Conservation (phyloP, 2,888 invertebrate genomes). For the Ptychoptera albimana region DNA sequence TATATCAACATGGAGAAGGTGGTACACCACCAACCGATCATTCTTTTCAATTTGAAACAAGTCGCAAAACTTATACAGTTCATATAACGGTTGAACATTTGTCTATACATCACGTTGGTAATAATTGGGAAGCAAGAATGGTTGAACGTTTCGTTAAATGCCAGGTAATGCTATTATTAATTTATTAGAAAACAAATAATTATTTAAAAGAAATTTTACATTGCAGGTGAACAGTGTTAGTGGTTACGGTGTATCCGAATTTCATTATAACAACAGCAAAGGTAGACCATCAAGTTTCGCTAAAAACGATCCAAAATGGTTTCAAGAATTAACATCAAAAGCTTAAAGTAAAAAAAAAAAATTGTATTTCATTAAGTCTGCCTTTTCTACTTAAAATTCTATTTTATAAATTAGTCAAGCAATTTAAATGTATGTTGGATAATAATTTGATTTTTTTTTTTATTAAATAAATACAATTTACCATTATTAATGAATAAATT, state of each 20-base stretch:
- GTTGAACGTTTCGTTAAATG: constrained; percentile 41
- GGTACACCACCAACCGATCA: constrained; percentile 46
- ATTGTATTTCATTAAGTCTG: too few species aligned
- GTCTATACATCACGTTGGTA: constrained; percentile 46
- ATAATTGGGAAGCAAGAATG: constrained; percentile 50
- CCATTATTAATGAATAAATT: too few species aligned
- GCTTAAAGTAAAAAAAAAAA: not conserved
- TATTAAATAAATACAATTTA: too few species aligned
- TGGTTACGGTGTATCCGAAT: constrained; percentile 57
- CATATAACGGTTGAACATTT: constrained; percentile 44
- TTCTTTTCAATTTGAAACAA: constrained; percentile 45
- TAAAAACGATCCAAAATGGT: constrained; percentile 39
- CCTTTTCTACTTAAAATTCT: too few species aligned
- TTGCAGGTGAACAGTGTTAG: constrained; percentile 32
- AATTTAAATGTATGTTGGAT: too few species aligned
- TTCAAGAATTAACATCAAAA: not conserved
- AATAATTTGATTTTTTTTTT: too few species aligned
- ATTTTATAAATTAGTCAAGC: too few species aligned
- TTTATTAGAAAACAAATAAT: not conserved
- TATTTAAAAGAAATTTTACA: not conserved
- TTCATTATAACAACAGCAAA: constrained; percentile 44
- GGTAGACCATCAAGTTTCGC: constrained; percentile 36
- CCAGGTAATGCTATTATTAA: constrained; percentile 11
- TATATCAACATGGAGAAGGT: constrained; percentile 52
- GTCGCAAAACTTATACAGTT: constrained; percentile 36